These are phyloP conservation scores for Pristionchus maxplancki DNA, from an alignment of 2,888 invertebrate genomes.

Conservation along the genomic window DNA sequence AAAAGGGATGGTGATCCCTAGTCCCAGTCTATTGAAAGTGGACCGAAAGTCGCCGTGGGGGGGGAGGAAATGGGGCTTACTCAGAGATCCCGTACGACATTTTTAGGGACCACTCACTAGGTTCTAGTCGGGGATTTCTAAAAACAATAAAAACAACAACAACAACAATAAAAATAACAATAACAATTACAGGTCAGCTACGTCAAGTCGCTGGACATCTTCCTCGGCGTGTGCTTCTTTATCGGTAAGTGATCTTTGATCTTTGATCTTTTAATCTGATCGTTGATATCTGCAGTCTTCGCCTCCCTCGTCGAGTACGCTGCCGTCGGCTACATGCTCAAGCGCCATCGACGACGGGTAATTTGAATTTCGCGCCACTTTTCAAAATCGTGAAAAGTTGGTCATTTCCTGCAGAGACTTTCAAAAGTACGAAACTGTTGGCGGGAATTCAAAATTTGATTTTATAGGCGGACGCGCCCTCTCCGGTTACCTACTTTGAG, in stretches of 20 bases:
- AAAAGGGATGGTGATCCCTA: too few relatives aligned
- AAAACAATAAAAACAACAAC: too few relatives aligned
- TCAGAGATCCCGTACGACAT: background rate
- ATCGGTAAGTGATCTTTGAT: conserved; percentile 69
- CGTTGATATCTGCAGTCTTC: conserved; percentile 66
- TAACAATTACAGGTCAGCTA: conserved; percentile 70
- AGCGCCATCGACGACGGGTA: conserved; percentile 62
- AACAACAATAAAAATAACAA: too few relatives aligned
- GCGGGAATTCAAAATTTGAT: conserved; percentile 13
- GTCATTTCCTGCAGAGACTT: background rate
- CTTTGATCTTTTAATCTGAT: conserved; percentile 26
- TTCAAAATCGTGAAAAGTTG: background rate
- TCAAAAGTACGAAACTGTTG: background rate
- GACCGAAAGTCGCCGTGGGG: background rate
- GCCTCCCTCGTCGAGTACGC: conserved; percentile 76
- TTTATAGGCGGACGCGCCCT: conserved; percentile 48
- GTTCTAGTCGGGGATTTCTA: background rate
- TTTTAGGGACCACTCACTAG: background rate
- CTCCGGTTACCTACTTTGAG: conserved; percentile 67
- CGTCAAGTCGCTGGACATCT: conserved; percentile 78
- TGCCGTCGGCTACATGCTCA: conserved; percentile 76
- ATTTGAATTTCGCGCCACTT: conserved; percentile 8
- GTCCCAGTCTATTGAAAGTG: background rate
- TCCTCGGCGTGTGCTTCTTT: conserved; percentile 78
- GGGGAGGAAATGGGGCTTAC: background rate